Evolutionary conservation across 2,888 invertebrate species (phyloP), one percentile per base, ranked within the genome.

Genomic region (Cataglyphis rosenhaueri): DNA sequence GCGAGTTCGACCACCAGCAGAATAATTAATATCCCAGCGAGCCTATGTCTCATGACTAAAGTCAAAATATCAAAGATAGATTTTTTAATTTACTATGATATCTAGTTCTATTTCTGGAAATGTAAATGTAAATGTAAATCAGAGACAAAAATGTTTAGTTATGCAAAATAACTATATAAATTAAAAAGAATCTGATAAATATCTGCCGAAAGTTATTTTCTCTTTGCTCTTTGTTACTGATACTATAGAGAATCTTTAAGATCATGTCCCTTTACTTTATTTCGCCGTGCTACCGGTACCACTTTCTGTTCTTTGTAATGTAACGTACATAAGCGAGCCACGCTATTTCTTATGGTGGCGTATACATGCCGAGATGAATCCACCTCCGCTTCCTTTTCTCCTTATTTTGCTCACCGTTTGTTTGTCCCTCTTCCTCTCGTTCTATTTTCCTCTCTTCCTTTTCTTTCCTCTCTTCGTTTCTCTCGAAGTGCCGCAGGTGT

Each of bases 401-500:
- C 73, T 66, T 81, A 41, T 75, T 44, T 83, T 71, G 57, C 74
- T 81, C 75, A 76, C 55, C 21, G 62, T 55, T 57, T 21, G 44
- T 35, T 75, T 59, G 64, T 84, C 75, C 61, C 44, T 74, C 48
- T 66, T 73, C 66, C 82, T 68, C 70, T 57, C 66, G 57, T 62
- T 48, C 48, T 68, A 71, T 76, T 68, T 81, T 75, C 84, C 71
- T 82, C 84, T 83, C 81, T 82, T 74, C 79, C 55, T 38, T 10
- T 10, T 29, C 25, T 41, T 71, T 57, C 21, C 25, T 18, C 41
- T 64, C 78, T 62, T 86, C 71, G 66, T 57, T 65, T 48, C 59
- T 88, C 83, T 84, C 86, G 85, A 85, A 86, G 86, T 91, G 90
- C 91, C 89, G 91, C 93, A 93, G 93, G 92, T 92, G 93, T 93